A percentile compares a stretch with the other conserved stretches of the same genome.
Conservation (phyloP, 2,888 invertebrate genomes). For the Synanthedon vespiformis region DNA sequence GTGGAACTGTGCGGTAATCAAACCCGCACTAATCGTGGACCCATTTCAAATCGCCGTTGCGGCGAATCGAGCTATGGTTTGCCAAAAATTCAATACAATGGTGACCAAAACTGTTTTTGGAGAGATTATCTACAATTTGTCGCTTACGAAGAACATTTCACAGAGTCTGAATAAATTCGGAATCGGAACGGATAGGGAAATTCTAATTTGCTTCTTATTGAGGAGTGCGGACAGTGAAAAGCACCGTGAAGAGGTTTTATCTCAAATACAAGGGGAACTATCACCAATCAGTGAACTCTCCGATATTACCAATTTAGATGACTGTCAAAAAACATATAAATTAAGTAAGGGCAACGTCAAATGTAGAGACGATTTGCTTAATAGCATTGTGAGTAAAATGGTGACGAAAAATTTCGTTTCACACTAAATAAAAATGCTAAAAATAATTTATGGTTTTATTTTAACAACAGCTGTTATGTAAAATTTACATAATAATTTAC, state of each 20-base stretch:
- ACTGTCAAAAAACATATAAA: slow-evolving; percentile 73
- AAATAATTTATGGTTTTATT: slow-evolving; percentile 40
- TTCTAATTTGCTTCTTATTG: slow-evolving; percentile 43
- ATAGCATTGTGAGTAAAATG: slow-evolving; percentile 76
- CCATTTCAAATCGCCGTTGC: slow-evolving; percentile 73
- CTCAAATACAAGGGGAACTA: slow-evolving; percentile 66
- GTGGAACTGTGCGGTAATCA: slow-evolving; percentile 73
- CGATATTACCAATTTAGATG: slow-evolving; percentile 51
- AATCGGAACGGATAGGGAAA: slow-evolving; percentile 39
- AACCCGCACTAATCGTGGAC: slow-evolving; percentile 71
- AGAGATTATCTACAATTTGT: slow-evolving; percentile 77
- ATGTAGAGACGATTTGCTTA: slow-evolving; percentile 43
- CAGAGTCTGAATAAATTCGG: slow-evolving; percentile 77
- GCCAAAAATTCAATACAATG: slow-evolving; percentile 52
- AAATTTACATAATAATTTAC: slow-evolving; percentile 60
- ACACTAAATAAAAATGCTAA: slow-evolving; percentile 19
- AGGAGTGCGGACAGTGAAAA: slow-evolving; percentile 17
- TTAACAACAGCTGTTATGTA: slow-evolving; percentile 64
- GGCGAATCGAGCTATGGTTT: slow-evolving; percentile 74
- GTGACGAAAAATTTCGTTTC: slow-evolving; percentile 73
- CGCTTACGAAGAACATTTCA: slow-evolving; percentile 76
- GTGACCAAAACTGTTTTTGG: slow-evolving; percentile 74
- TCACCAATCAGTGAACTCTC: slow-evolving; percentile 55
- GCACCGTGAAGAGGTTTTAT: slow-evolving; percentile 36
- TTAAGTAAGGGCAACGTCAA: slow-evolving; percentile 60